Evolutionary conservation across 92 coral and sea anemone genomes (phyloP), one percentile per base, ranked within the genome.

Genomic region (Phenganax subtilis): DNA sequence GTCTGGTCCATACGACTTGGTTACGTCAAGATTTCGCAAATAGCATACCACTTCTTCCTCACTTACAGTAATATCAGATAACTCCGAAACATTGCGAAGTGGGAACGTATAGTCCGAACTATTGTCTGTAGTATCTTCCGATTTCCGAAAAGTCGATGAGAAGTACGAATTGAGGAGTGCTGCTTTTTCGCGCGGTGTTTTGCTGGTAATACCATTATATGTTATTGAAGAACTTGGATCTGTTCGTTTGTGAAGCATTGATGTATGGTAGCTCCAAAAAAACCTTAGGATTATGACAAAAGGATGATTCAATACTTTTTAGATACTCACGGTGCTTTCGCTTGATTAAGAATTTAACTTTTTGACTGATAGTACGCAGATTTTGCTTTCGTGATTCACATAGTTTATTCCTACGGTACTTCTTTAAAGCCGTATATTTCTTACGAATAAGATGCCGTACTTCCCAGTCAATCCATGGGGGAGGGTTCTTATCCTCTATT

Each of bases 401-500:
- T 37, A 87, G 76, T 80, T 78, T 85, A 15, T 85, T 85, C 7
- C 30, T 76, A 10, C 88, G 75, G 9, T 87, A 76, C 47, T 68
- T 83, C 12, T 61, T 77, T 57, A 85, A 76, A 28, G 90, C 90
- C n/a, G 51, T 31, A 64, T 83, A 90, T 65, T 90, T 90, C 72
- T 86, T 87, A 6, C 89, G 89, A 28, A 89, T 53, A 51, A 55
- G 47, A 56, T 76, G 84, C 20, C 72, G 72, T 16, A 86, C 85
- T 80, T 89, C 89, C 37, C 80, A 54, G 87, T 89, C 89, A 31
- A 85, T 85, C 91, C 89, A 86, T 15, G 91, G 91, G 61, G 91
- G 88, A 51, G 85, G 76, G 87, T 82, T 88, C 14, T 69, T 88
- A 66, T 88, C 88, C 51, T 67, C 71, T 29, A 88, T 63, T 68